Conservation (phyloP, 2,797 vertebrate species). For the Lycodopsis pacificus region DNA sequence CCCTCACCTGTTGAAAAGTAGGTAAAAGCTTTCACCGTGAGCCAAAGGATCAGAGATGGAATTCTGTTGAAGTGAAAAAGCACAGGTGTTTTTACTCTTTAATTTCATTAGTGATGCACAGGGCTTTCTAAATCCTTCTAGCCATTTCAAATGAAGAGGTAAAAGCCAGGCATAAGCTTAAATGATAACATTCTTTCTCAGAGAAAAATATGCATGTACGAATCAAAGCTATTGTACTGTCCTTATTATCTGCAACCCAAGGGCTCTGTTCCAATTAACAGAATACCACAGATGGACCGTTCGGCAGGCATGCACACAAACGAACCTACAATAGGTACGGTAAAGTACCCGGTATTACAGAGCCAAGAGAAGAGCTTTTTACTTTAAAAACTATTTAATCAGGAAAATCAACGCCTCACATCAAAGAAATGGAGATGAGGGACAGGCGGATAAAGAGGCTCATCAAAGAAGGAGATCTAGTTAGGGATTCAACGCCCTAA, state of each 20-base stretch:
- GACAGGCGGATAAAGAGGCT: conserved; percentile 83
- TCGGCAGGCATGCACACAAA: conserved; percentile 77
- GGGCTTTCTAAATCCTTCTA: conserved; percentile 63
- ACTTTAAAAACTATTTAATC: conserved; percentile 87
- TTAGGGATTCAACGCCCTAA: conserved; percentile 83
- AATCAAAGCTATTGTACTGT: conserved; percentile 75
- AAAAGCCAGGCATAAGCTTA: conserved; percentile 75
- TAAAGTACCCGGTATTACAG: conserved; percentile 82
- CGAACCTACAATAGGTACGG: conserved; percentile 79
- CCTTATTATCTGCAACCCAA: conserved; percentile 76
- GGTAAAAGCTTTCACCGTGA: conserved; percentile 54
- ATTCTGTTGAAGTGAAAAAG: conserved; percentile 58
- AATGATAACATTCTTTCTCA: conserved; percentile 76
- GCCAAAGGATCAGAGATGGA: conserved; percentile 47
- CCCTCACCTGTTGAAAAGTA: conserved; percentile 63
- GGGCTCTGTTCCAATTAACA: conserved; percentile 82
- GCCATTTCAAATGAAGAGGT: conserved; percentile 80
- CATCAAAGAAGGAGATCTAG: conserved; percentile 85
- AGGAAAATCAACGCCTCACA: conserved; percentile 85
- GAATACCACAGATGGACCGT: conserved; percentile 78
- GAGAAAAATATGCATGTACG: conserved; percentile 74
- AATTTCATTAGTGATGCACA: conserved; percentile 73
- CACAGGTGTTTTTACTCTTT: conserved; percentile 66
- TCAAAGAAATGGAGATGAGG: conserved; percentile 85
- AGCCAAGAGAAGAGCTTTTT: conserved; percentile 80